Percentiles rank a stretch among this genome's conserved stretches.
Conservation (phyloP, 1,140 invertebrate species). For the Schlechtendalia chinensis region DNA sequence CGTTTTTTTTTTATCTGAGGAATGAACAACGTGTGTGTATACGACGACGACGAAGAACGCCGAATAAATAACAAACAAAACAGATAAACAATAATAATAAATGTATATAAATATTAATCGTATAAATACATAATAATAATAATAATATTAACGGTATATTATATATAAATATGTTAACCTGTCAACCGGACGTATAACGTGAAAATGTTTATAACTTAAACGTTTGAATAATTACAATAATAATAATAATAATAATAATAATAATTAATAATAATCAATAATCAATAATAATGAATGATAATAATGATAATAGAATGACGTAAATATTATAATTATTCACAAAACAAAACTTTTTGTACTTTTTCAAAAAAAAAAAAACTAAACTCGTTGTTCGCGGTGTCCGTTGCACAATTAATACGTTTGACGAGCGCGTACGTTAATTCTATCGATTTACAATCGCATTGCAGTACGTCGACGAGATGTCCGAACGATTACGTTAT, state of each 20-base stretch:
- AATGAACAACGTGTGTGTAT: too few relatives aligned
- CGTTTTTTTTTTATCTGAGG: neutral
- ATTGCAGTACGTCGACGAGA: neutral
- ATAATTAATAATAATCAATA: neutral
- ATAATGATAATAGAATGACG: neutral
- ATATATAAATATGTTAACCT: neutral
- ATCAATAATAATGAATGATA: neutral
- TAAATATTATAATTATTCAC: neutral
- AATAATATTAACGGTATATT: neutral
- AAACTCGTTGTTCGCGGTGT: neutral
- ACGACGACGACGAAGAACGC: neutral
- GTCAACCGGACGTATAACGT: neutral
- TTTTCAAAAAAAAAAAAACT: conserved; percentile 7
- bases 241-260: conserved; percentile 16
- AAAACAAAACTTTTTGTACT: conserved; percentile 31
- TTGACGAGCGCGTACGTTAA: neutral
- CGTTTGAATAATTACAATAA: neutral
- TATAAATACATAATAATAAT: neutral
- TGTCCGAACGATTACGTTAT: too few relatives aligned
- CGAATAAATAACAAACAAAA: conserved; percentile 48
- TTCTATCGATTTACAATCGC: neutral
- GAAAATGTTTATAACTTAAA: conserved; percentile 13
- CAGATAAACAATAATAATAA: conserved; percentile 34
- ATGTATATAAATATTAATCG: neutral
- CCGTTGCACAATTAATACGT: neutral